Evolutionary conservation across 2,797 vertebrate genomes (phyloP), one percentile per base, ranked within the genome.

Genomic region (Trachurus trachurus): DNA sequence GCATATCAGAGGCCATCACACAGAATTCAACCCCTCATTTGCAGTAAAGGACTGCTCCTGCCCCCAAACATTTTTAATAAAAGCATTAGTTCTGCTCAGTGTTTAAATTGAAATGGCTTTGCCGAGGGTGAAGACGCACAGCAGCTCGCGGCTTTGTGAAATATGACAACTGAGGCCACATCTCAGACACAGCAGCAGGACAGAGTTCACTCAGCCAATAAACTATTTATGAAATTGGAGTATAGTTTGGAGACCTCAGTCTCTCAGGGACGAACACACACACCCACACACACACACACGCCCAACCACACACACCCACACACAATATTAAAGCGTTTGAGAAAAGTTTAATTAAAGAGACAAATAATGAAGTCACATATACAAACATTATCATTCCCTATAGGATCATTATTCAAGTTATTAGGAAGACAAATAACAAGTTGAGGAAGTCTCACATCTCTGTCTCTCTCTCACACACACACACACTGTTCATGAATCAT

Each of bases 181-280:
- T 61, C 9, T 50, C 26, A 71, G 47, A 62, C 49, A 45, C 21
- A 31, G n/a, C n/a, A 72, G 50, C 17, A 40, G 16, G 26, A 64
- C 66, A 82, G 80, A 76, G 63, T 70, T 80, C 69, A 77, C 8
- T 34, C 47, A 57, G 31, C 37, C 9, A 67, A 71, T 40, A 69
- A 71, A 71, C 15, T 65, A 64, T 64, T 76, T 17, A 59, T 74
- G 26, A 77, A 74, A 83, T 44, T 62, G 29, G 50, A 73, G 29
- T 34, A n/a, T 79, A 80, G 54, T 74, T 71, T 62, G 53, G 47
- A 61, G 9, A 77, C 6, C 10, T 42, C 11, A 22, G 37, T 50
- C 44, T 71, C 31, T 39, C 6, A 40, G 19, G 1, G 53, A 52
- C 59, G 63, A 47, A 47, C 6, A 42, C 16, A 66, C 62, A 66